These are phyloP conservation scores for Bombus sibiricus DNA, from an alignment of 1,140 invertebrate genomes.

Conservation along the genomic window DNA sequence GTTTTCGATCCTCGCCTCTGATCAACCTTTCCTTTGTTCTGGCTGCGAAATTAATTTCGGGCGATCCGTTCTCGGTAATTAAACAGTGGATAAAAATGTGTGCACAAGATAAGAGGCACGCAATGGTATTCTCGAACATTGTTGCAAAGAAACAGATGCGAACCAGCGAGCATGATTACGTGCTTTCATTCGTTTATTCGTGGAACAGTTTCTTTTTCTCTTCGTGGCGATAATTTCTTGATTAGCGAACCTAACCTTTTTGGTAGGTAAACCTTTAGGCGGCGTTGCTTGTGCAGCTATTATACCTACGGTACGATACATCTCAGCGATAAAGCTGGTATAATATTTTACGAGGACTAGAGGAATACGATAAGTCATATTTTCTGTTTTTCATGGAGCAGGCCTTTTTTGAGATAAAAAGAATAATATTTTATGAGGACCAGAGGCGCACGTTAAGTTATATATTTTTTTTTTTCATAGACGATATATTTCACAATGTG, in stretches of 20 bases:
- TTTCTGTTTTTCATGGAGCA: too few species aligned
- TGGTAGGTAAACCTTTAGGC: too few species aligned
- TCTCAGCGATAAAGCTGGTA: neutral
- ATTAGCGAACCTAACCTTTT: neutral
- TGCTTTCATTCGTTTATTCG: neutral
- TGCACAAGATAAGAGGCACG: neutral
- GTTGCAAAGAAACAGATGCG: neutral
- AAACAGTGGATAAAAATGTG: neutral
- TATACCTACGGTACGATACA: neutral
- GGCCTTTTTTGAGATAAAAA: too few species aligned
- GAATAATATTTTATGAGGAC: too few species aligned
- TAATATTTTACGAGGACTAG: neutral
- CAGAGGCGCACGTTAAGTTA: too few species aligned
- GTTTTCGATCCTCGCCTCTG: neutral
- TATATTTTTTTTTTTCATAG: too few species aligned
- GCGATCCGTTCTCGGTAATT: neutral
- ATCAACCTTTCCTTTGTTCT: neutral
- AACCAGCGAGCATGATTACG: too few species aligned
- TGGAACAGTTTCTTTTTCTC: too few species aligned
- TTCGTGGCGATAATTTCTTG: neutral
- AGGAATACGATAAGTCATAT: neutral
- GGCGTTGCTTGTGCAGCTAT: neutral
- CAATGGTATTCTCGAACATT: neutral
- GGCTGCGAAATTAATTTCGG: neutral
- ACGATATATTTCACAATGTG: too few species aligned